Evolutionary conservation across 92 coral and sea anemone species (phyloP).

Genomic region (Zoanthus solanderi): DNA sequence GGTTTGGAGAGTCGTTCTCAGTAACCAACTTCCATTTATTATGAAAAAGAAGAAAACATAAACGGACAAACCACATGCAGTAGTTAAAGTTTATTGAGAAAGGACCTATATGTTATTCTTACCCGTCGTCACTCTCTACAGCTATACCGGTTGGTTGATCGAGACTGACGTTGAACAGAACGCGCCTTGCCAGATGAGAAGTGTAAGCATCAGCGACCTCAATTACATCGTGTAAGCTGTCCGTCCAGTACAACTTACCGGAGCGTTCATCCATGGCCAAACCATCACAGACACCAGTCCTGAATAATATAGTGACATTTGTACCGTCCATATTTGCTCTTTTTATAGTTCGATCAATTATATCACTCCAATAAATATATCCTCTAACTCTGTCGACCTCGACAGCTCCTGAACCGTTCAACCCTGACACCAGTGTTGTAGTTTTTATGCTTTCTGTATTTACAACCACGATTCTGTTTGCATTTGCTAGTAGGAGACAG

Average conservation of each 20-base stretch:
- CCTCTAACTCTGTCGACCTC: no score
- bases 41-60: no score
- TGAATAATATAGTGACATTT: not conserved
- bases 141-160: conserved; percentile 24
- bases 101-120: not conserved
- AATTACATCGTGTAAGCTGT: conserved; percentile 3
- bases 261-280: conserved; percentile 27
- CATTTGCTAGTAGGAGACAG: no score
- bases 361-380: no score
- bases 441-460: no score
- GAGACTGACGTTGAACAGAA: conserved; percentile 8
- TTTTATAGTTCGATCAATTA: no score
- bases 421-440: no score
- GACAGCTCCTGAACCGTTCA: no score
- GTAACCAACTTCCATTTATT: no score
- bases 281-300: not conserved
- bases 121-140: not conserved
- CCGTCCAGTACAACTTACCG: conserved; percentile 31
- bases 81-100: no score
- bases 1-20: no score
- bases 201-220: conserved; percentile 22
- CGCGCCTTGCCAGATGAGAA: not conserved
- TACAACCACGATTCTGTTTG: no score
- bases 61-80: not conserved
- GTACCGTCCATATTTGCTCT: not conserved